Evolutionary conservation across 2,113 vertebrate genomes (phyloP), one percentile per base, ranked within the genome.

Genomic region (Sardina pilchardus): DNA sequence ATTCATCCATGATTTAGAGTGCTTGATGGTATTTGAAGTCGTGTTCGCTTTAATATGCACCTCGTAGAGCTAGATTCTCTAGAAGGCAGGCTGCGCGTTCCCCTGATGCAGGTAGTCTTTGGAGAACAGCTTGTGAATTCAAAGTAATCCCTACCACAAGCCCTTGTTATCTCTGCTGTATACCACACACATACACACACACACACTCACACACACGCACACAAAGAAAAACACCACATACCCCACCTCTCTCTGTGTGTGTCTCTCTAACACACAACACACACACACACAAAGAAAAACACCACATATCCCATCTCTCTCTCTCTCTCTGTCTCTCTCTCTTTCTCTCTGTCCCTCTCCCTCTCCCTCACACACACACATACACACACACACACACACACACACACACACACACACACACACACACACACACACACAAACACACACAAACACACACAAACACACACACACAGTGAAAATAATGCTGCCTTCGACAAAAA

Each of bases 1-100:
- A 91, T 92, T 92, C 88, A 93, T 94, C 89, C 92, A 89, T 92
- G 91, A 92, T 93, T 94, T 89, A 94, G 82, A 85, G 85, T 82
- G 83, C 86, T 88, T 81, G 45, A 88, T 82, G 16, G 85, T 86
- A 87, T 94, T 93, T 92, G 91, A 93, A 90, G 91, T 88, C 91
- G 90, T 85, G 89, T 90, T 91, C 84, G 86, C 84, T 91, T 93
- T 91, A 92, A 93, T 89, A 93, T 93, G 93, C 91, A 91, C 86
- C 45, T 86, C 86, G 82, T 85, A 89, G 85, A 85, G 83, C 43
- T 34, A n/a, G 81, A 83, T 89, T 90, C 84, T 84, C 86, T 88
- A 63, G 89, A 88, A 88, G 82, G 87, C 81, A 53, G 63, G 9
- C 81, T 87, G 86, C 44, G 53, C 87, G 85, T 86, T 90, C 85